Evolutionary conservation across 2,113 vertebrate genomes (phyloP), one percentile per base, ranked within the genome.

Genomic region (Tor tambroides): DNA sequence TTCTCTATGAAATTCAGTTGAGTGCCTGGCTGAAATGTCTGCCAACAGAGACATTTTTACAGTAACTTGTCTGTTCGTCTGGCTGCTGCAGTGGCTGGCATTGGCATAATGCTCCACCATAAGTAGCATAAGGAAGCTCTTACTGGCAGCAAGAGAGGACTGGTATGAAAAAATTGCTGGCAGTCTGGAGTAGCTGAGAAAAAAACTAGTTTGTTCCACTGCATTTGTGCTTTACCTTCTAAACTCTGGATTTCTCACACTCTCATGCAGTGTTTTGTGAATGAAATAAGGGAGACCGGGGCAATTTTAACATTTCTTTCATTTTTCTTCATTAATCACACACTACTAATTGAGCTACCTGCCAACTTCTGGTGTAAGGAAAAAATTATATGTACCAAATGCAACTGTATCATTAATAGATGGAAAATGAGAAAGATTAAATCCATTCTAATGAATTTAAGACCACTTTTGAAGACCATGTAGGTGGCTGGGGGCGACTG

Each of bases 11-110:
- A 89, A 89, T 84, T 84, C 82, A 87, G 84, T 72, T 67, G 75
- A 89, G 86, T 86, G 83, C 72, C 80, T 87, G 86, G 79, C 86
- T 87, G 61, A 74, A 83, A 84, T n/a, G 72, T 51, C 83, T 89
- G 86, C 86, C 86, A 89, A 80, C 49, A 30, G 38, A 85, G 83
- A 38, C 80, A 74, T 83, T 79, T 82, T 79, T 87, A 88, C 84
- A 87, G 79, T 88, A 61, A 80, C 78, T 79, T 84, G 71, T 56
- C 75, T 80, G 28, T 65, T 86, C 21, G 75, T 32, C 67, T 89
- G 71, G 85, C 82, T 63, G 61, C 71, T 77, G 26, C 86, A 85
- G 72, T 87, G 71, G 30, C 72, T 85, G 86, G 74, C 74, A 75
- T 2, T 35, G 80, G 72, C 63, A 72, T 49, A 35, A 61, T 83